Evolutionary conservation across 2,113 vertebrate genomes (phyloP).

Genomic region (Ptychochromis oligacanthus): DNA sequence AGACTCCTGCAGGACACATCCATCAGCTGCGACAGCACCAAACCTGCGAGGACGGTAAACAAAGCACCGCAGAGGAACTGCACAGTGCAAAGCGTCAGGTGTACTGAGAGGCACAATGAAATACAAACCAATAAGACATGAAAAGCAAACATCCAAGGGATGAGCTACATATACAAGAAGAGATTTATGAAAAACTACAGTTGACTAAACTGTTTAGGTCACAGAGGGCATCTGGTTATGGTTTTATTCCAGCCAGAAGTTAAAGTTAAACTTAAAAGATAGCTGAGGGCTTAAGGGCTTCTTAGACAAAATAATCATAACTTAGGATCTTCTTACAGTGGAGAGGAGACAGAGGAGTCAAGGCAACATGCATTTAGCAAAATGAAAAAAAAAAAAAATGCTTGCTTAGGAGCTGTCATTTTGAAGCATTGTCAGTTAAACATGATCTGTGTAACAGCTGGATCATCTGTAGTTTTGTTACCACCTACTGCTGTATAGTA

Average conservation of each 20-base stretch:
- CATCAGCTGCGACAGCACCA: conserved; percentile 38
- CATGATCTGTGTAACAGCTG: no score
- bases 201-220: not conserved
- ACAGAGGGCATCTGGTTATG: not conserved
- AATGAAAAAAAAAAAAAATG: no score
- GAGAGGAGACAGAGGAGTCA: no score
- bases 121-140: not conserved
- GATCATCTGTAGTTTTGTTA: no score
- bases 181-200: not conserved
- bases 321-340: no score
- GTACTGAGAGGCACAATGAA: not conserved
- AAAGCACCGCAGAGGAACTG: conserved; percentile 6
- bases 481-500: no score
- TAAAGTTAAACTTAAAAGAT: not conserved
- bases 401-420: no score
- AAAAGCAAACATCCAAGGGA: not conserved
- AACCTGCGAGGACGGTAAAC: conserved; percentile 45
- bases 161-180: not conserved
- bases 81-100: conserved; percentile 8
- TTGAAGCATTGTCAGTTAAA: no score
- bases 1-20: conserved; percentile 54
- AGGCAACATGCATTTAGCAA: no score
- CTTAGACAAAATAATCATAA: no score
- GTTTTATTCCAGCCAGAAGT: not conserved
- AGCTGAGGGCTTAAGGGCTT: not conserved